Percentiles rank a stretch among this genome's conserved stretches.
phyloP scores from a whole-genome alignment of 1,140 invertebrate genomes.

The Drosophila lacertosa region DNA sequence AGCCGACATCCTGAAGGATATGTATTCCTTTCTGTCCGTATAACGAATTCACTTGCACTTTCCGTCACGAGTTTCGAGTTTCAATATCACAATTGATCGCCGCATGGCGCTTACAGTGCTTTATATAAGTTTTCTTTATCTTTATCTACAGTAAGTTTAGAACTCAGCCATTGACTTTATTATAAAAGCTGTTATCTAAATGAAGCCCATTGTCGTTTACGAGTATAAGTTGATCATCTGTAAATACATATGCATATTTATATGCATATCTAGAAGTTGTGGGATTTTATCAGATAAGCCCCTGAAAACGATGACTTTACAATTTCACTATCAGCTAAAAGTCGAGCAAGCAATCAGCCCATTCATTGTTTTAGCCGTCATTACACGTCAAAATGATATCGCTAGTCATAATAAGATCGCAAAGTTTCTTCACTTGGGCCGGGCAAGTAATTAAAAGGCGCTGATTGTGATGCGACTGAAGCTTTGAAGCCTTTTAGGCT shows the following conservation, averaged over 20 bases:
- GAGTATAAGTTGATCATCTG: constrained; percentile 1
- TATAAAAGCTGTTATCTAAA: constrained; percentile 28
- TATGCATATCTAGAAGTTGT: not conserved
- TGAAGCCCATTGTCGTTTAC: constrained; percentile 5
- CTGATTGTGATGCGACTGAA: not conserved
- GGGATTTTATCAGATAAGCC: constrained; percentile 14
- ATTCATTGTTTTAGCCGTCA: constrained; percentile 46
- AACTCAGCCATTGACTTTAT: constrained; percentile 23
- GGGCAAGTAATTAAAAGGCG: not conserved
- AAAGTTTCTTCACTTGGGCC: constrained; percentile 10
- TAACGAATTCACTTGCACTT: constrained; percentile 7
- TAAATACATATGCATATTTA: constrained; percentile 7
- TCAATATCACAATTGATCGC: constrained; percentile 32
- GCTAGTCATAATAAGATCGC: constrained; percentile 15
- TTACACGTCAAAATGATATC: constrained; percentile 1
- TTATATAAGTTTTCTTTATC: constrained; percentile 43
- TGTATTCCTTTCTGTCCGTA: not conserved
- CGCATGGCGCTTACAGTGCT: not conserved
- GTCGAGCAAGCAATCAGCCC: constrained; percentile 6
- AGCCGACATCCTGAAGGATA: constrained; percentile 44
- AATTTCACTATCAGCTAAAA: constrained; percentile 10
- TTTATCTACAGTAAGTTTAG: constrained; percentile 20
- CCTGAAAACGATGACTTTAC: constrained; percentile 4
- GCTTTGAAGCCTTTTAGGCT: not conserved
- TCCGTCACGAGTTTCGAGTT: not conserved